Conservation (phyloP, 1,140 invertebrate species). For the Macrosteles quadrilineatus region DNA sequence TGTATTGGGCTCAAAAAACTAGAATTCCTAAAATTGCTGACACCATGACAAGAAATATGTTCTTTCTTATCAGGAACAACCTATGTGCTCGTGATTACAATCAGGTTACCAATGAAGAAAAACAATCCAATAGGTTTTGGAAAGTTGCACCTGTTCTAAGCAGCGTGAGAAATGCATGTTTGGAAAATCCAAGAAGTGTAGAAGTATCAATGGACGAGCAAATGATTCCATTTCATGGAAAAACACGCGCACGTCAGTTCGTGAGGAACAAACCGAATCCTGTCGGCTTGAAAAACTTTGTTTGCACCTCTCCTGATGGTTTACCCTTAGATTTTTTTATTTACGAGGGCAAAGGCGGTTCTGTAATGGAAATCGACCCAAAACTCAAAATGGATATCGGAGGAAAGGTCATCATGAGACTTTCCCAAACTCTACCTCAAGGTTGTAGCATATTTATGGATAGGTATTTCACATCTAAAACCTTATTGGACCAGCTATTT, state of each 20-base stretch:
- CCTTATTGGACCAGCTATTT: neutral
- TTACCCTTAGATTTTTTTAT: neutral
- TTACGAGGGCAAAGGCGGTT: neutral
- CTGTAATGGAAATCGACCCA: neutral
- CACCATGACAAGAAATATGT: neutral
- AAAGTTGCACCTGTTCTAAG: neutral
- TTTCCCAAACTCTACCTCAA: neutral
- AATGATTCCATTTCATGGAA: neutral
- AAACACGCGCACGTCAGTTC: neutral
- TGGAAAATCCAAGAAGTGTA: neutral
- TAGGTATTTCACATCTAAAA: neutral
- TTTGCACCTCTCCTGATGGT: neutral
- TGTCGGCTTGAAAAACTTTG: neutral
- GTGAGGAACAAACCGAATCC: neutral
- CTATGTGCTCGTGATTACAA: neutral
- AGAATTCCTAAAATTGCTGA: neutral
- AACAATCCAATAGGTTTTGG: neutral
- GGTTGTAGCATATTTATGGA: neutral
- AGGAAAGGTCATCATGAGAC: neutral
- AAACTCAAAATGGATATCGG: neutral
- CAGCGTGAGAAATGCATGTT: neutral
- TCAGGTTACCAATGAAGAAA: neutral
- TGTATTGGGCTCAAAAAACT: neutral
- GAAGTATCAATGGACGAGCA: too few species aligned
- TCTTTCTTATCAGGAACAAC: neutral